Evolutionary conservation across 2,888 invertebrate species (phyloP), one percentile per base, ranked within the genome.

Genomic region (Biston betularia): DNA sequence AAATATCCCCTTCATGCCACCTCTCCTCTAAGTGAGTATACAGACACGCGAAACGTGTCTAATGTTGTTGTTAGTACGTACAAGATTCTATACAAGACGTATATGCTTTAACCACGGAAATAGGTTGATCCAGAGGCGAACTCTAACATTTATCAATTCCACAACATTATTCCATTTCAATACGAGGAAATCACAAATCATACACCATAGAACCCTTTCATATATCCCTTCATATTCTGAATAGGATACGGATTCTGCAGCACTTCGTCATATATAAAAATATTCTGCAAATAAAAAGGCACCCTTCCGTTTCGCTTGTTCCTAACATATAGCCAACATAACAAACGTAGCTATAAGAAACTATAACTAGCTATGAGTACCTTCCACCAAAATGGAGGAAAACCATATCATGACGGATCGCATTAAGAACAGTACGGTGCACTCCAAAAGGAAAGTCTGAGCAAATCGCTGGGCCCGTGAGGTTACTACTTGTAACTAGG

Each of bases 361-460:
- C 48, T 48, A 48, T 14, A 14, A 45, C 10, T 33, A 48, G 24
- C 24, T 12, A 46, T 14, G 10, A 24, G 15, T 46, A 48, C 48
- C 10, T 48, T 48, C 24, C 50, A 3, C 44, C 24, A 60, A 69
- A 71, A 68, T 68, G 62, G 56, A 69, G 69, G 68, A 72, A 69
- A 68, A 61, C 62, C 61, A 63, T 73, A 69, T 63, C 68, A 60
- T 69, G 74, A 74, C 69, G 69, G 69, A 70, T 74, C 72, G 63
- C 63, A 65, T 74, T 74, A 74, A 65, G 63, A 52, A 72, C 72
- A 67, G 59, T 42, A 72, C 69, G 65, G 6, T 72, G 71, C 66
- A 65, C 67, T 67, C 62, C 66, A 67, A 74, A 74, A 68, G 68
- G 63, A 61, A 71, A 70, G 69, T 68, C 63, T 55, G 59, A 55